Conservation (phyloP, 1,140 invertebrate genomes). For the Atta cephalotes region DNA sequence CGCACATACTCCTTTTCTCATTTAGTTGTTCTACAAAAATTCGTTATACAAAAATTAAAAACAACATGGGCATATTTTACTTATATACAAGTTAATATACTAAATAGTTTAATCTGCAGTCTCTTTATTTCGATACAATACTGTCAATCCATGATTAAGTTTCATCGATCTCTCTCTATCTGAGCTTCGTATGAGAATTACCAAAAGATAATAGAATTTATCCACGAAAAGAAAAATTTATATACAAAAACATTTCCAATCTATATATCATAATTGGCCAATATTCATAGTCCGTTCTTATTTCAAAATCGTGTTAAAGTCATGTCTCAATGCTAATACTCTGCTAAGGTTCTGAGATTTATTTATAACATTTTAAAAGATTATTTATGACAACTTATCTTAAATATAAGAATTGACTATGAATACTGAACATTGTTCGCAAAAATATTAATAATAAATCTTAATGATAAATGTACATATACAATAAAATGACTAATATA, state of each 20-base stretch:
- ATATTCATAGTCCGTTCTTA: too few species aligned
- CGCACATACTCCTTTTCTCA: constrained; percentile 41
- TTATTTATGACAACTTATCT: too few species aligned
- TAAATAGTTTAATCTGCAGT: constrained; percentile 80
- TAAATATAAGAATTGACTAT: too few species aligned
- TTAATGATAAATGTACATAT: constrained; percentile 27
- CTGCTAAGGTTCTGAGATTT: too few species aligned
- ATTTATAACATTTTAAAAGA: too few species aligned
- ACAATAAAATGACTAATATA: constrained; percentile 18
- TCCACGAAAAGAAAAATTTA: constrained; percentile 10
- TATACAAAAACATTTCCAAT: constrained; percentile 22
- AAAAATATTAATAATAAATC: not conserved
- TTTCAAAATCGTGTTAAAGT: too few species aligned
- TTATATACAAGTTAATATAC: constrained; percentile 76
- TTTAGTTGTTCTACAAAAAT: not conserved
- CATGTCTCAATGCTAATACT: too few species aligned
- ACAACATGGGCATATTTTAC: constrained; percentile 74
- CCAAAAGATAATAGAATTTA: constrained; percentile 10
- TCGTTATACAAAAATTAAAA: constrained; percentile 70
- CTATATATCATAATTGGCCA: not conserved
- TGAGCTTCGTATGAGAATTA: constrained; percentile 38
- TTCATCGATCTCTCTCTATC: constrained; percentile 48
- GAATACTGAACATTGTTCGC: not conserved
- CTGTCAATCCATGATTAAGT: constrained; percentile 70
- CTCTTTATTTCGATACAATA: constrained; percentile 80